Conservation (phyloP, 2,888 invertebrate species). For the Hyposoter dolosus region DNA sequence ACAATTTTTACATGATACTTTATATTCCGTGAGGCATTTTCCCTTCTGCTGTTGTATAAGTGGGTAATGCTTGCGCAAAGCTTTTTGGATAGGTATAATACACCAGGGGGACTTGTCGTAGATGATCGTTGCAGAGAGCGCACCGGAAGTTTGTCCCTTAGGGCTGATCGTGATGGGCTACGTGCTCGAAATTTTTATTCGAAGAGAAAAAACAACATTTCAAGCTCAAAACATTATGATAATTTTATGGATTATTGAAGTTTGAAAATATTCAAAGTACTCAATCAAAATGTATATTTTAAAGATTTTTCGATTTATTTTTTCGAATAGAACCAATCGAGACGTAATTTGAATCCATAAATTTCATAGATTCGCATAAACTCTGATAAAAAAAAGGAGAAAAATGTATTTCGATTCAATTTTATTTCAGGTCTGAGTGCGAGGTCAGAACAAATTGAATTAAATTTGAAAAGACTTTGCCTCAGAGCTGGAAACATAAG, state of each 20-base stretch:
- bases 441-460: neutral
- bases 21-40: conserved; percentile 59
- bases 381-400: neutral
- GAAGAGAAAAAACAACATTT: neutral
- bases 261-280: neutral
- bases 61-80: conserved; percentile 33
- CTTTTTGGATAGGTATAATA: conserved; percentile 44
- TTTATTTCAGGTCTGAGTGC: neutral
- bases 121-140: conserved; percentile 37
- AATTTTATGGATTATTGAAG: conserved; percentile 36
- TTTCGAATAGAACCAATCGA: neutral
- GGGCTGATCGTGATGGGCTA: conserved; percentile 46
- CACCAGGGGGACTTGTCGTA: conserved; percentile 33
- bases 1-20: conserved; percentile 56
- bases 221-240: neutral
- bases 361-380: neutral
- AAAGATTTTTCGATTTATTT: neutral
- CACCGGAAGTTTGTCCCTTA: conserved; percentile 51
- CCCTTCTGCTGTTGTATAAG: neutral
- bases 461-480: neutral
- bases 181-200: conserved; percentile 52
- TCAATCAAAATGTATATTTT: neutral
- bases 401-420: neutral
- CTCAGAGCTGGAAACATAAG: conserved; percentile 19
- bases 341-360: neutral